Evolutionary conservation across 2,797 vertebrate genomes (phyloP).

Genomic region (Melanogrammus aeglefinus): DNA sequence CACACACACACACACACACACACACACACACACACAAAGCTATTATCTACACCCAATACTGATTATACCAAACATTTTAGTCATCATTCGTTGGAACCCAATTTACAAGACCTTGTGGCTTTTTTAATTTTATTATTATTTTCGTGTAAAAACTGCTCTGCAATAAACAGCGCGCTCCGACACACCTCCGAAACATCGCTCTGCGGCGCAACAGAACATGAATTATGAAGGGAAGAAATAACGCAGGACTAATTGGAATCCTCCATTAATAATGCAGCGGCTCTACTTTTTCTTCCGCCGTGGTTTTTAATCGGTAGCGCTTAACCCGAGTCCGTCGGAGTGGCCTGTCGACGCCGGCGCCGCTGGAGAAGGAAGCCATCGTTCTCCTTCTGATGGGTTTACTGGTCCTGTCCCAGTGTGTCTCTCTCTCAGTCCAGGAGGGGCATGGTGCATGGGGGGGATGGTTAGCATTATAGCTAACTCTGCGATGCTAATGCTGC

Average conservation of each 20-base stretch:
- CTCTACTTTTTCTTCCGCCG: not conserved
- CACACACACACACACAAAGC: not conserved
- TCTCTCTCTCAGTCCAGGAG: not conserved
- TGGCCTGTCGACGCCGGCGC: not conserved
- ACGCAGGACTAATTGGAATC: not conserved
- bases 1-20: constrained; percentile 4
- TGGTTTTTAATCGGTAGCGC: not conserved
- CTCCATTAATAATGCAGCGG: constrained; percentile 8
- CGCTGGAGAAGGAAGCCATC: not conserved
- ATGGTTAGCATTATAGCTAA: no score
- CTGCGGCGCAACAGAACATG: not conserved
- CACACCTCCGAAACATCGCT: not conserved
- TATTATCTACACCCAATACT: not conserved
- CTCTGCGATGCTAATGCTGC: no score
- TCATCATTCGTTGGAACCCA: not conserved
- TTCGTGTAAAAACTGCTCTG: not conserved
- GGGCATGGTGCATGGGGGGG: no score
- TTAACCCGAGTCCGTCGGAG: not conserved
- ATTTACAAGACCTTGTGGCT: not conserved
- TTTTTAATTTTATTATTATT: not conserved
- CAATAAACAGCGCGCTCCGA: not conserved
- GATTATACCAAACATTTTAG: not conserved
- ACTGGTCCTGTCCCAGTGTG: not conserved
- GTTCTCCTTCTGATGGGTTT: not conserved
- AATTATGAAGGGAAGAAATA: constrained; percentile 16